Evolutionary conservation across 1,140 invertebrate genomes (phyloP).

Genomic region (Euborellia annulipes): DNA sequence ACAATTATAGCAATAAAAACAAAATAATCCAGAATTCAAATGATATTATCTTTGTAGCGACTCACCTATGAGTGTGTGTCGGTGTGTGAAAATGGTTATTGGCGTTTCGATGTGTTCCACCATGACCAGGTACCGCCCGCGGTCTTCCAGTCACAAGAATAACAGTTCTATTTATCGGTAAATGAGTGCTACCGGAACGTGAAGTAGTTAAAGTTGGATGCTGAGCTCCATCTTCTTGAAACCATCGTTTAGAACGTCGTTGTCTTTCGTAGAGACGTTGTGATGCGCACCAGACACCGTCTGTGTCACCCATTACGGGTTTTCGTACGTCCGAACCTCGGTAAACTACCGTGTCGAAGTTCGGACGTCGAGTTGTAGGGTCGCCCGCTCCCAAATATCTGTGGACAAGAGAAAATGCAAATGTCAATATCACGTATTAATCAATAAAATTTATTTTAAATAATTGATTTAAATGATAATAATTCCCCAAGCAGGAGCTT

Average conservation of each 20-base stretch:
- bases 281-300: conserved; percentile 13
- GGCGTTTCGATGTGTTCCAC: conserved; percentile 9
- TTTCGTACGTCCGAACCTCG: too few species aligned
- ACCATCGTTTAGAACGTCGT: conserved; percentile 25
- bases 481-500: too few species aligned
- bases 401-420: conserved; percentile 6
- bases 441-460: too few species aligned
- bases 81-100: conserved; percentile 4
- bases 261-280: conserved; percentile 2
- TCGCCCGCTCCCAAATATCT: conserved; percentile 17
- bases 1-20: too few species aligned
- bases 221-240: conserved; percentile 28
- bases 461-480: too few species aligned
- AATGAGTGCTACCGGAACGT: conserved; percentile 14
- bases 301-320: conserved; percentile 9
- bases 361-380: conserved; percentile 23
- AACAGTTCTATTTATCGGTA: conserved; percentile 13
- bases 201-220: conserved; percentile 19
- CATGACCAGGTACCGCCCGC: conserved; percentile 16
- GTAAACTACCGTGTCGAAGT: too few species aligned
- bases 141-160: conserved; percentile 20
- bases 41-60: too few species aligned
- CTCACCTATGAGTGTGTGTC: too few species aligned
- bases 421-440: too few species aligned
- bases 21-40: too few species aligned